Evolutionary conservation across 2,797 vertebrate species (phyloP).

Genomic region (Siniperca obscura): DNA sequence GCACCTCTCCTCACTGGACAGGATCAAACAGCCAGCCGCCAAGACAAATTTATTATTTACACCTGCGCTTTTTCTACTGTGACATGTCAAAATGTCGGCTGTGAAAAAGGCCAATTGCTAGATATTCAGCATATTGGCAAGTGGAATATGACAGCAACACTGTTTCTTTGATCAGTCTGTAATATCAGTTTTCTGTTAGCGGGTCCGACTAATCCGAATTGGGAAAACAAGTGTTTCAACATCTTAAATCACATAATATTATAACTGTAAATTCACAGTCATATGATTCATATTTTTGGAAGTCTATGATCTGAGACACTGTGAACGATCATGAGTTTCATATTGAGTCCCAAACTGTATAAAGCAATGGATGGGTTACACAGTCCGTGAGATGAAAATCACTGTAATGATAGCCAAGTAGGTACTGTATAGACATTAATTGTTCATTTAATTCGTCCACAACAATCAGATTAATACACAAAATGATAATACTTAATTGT

Average conservation of each 20-base stretch:
- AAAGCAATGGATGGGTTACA: too few species aligned
- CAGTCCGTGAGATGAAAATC: neutral
- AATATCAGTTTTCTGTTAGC: neutral
- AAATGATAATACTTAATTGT: neutral
- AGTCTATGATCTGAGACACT: neutral
- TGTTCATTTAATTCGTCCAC: neutral
- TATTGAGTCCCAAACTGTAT: neutral
- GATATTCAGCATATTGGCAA: neutral
- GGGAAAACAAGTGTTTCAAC: neutral
- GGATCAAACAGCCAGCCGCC: slow-evolving; percentile 55
- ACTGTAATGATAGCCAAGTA: neutral
- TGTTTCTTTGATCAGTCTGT: neutral
- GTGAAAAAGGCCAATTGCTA: neutral
- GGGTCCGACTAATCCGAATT: neutral
- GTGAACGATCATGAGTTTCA: neutral
- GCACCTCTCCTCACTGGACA: slow-evolving; percentile 49
- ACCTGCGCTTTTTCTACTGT: neutral
- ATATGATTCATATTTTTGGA: neutral
- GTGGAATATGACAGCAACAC: neutral
- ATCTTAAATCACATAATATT: neutral
- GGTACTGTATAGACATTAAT: neutral
- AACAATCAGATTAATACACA: too few species aligned
- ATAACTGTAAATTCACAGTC: neutral
- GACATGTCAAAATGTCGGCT: too few species aligned
- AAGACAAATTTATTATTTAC: neutral